phyloP scores from a whole-genome alignment of 35 echinoderm and acorn worm genomes.

The Ptychodera flava region DNA sequence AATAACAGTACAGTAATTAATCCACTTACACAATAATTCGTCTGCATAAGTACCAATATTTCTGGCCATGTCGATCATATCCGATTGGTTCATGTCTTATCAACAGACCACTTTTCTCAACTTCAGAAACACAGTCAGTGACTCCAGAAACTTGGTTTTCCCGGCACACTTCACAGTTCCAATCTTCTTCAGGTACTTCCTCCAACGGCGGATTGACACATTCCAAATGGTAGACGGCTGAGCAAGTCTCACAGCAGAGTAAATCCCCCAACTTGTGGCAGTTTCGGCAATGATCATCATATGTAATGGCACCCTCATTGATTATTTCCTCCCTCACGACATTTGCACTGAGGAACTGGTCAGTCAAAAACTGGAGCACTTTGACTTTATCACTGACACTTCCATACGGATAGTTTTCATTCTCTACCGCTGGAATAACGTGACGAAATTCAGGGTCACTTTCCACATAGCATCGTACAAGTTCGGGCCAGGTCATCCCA shows the following conservation, averaged over 20 bases:
- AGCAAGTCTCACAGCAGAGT: constrained; percentile 93
- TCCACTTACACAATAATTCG: constrained; percentile 84
- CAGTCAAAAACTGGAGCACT: constrained; percentile 79
- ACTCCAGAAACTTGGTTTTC: constrained; percentile 72
- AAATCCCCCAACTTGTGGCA: constrained; percentile 83
- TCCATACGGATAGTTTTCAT: constrained; percentile 80
- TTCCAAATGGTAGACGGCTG: constrained; percentile 92
- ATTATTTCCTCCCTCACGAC: constrained; percentile 95
- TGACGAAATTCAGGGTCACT: constrained; percentile 71
- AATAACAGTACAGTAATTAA: too few species aligned
- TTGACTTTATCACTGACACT: constrained; percentile 68
- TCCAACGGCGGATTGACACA: constrained; percentile 77
- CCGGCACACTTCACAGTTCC: constrained; percentile 79
- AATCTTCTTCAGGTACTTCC: constrained; percentile 95
- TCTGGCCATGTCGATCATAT: constrained; percentile 77
- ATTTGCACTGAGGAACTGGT: constrained; percentile 93
- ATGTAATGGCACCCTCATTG: constrained; percentile 91
- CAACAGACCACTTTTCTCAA: constrained; percentile 91
- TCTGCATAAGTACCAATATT: constrained; percentile 78
- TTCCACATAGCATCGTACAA: constrained; percentile 79
- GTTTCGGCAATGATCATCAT: constrained; percentile 91
- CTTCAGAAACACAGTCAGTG: constrained; percentile 78
- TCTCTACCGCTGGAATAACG: constrained; percentile 44
- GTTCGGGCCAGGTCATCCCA: constrained; percentile 92
- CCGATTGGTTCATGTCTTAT: constrained; percentile 91